phyloP scores from a whole-genome alignment of 2,888 invertebrate genomes.

The Clepsis dumicolana region DNA sequence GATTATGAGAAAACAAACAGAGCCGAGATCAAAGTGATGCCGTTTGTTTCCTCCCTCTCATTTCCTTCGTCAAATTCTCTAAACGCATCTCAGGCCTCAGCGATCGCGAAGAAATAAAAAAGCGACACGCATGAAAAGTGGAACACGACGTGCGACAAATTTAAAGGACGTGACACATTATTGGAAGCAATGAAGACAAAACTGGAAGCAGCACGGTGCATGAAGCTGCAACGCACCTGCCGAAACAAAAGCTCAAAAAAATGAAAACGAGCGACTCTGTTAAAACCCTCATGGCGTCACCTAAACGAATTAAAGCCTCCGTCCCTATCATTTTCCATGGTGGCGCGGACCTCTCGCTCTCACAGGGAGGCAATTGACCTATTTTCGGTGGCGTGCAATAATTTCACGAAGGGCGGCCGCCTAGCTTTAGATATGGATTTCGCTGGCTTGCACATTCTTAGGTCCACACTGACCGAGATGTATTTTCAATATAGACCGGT shows the following conservation, averaged over 20 bases:
- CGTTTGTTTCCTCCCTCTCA: conserved; percentile 63
- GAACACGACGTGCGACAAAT: conserved; percentile 50
- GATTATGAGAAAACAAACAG: conserved; percentile 64
- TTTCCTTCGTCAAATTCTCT: conserved; percentile 58
- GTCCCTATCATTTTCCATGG: conserved; percentile 67
- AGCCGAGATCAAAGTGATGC: conserved; percentile 61
- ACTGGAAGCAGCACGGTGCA: conserved; percentile 53
- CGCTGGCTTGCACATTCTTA: conserved; percentile 71
- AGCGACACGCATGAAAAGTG: conserved; percentile 48
- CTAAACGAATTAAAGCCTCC: conserved; percentile 77
- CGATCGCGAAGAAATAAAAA: conserved; percentile 45
- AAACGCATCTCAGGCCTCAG: conserved; percentile 47
- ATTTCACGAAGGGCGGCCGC: conserved; percentile 77
- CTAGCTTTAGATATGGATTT: conserved; percentile 69
- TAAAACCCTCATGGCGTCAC: conserved; percentile 81
- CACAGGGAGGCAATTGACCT: conserved; percentile 82
- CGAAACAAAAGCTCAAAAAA: conserved; percentile 75
- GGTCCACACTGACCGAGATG: conserved; percentile 59
- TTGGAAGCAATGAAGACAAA: conserved; percentile 55
- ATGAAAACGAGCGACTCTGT: conserved; percentile 72
- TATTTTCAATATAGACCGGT: conserved; percentile 58
- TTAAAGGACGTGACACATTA: conserved; percentile 58
- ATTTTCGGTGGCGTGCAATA: conserved; percentile 82
- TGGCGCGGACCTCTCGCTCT: conserved; percentile 65
- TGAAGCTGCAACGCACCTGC: conserved; percentile 54